A percentile compares a stretch with the other conserved stretches of the same genome.
phyloP scores from a whole-genome alignment of 2,888 invertebrate genomes.

The Theretra japonica region DNA sequence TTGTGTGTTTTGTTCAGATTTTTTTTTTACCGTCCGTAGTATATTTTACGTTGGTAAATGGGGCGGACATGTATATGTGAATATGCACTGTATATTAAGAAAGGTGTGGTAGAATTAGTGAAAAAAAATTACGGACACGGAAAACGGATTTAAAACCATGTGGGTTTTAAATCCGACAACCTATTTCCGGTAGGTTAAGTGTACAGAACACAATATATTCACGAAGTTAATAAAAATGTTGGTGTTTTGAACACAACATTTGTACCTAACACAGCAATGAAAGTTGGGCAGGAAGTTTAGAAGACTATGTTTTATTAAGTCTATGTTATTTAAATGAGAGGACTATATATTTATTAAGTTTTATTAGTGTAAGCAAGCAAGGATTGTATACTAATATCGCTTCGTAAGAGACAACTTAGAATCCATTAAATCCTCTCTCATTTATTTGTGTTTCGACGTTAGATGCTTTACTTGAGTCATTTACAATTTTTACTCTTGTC shows the following conservation, averaged over 20 bases:
- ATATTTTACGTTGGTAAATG: not conserved
- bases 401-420: not conserved
- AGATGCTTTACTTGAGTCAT: not conserved
- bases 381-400: not conserved
- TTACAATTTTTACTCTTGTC: not conserved
- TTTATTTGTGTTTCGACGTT: not conserved
- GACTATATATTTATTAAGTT: too few species aligned
- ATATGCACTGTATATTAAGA: not conserved
- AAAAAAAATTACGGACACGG: too few species aligned
- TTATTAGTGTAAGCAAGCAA: not conserved
- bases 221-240: too few species aligned
- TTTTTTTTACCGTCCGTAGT: not conserved
- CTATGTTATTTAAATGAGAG: too few species aligned
- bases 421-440: not conserved
- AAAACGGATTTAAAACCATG: too few species aligned
- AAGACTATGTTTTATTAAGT: too few species aligned
- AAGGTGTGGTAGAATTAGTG: not conserved
- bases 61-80: not conserved
- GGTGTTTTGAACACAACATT: too few species aligned
- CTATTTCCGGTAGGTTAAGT: not conserved
- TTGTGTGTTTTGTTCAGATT: conserved; percentile 3
- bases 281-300: too few species aligned
- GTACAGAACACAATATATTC: not conserved
- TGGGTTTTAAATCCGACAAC: not conserved
- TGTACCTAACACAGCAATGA: too few species aligned